Evolutionary conservation across 2,797 vertebrate species (phyloP).

Genomic region (Argentina silus): DNA sequence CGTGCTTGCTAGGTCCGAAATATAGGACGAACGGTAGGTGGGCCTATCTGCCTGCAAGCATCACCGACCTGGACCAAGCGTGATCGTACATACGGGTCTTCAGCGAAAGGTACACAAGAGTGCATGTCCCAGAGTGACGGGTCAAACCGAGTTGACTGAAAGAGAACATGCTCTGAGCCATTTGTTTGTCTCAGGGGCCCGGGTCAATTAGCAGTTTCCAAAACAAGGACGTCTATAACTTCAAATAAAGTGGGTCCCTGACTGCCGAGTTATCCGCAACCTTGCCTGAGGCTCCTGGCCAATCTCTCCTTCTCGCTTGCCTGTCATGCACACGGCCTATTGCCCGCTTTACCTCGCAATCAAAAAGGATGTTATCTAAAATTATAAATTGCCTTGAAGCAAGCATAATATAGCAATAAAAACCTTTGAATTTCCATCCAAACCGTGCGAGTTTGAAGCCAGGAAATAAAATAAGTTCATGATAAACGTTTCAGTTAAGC

Average conservation of each 20-base stretch:
- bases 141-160: too few species aligned
- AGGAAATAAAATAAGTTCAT: too few species aligned
- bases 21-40: too few species aligned
- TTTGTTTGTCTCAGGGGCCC: conserved; percentile 4
- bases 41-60: too few species aligned
- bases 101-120: too few species aligned
- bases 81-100: too few species aligned
- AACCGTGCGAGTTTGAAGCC: too few species aligned
- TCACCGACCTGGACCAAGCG: too few species aligned
- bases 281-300: conserved; percentile 40
- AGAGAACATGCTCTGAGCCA: conserved; percentile 5
- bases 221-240: conserved; percentile 6
- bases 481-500: conserved; percentile 5
- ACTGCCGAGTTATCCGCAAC: conserved; percentile 18
- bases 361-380: conserved; percentile 6
- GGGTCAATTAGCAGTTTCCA: conserved; percentile 21
- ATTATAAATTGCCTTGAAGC: conserved; percentile 32
- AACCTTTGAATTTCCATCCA: too few species aligned
- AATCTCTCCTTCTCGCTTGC: conserved; percentile 10
- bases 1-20: too few species aligned
- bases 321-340: neutral
- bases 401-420: conserved; percentile 28
- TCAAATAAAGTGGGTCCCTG: too few species aligned
- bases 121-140: too few species aligned
- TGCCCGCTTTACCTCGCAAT: neutral